phyloP scores from a whole-genome alignment of 2,888 invertebrate species.

The Epistrophella euchroma region DNA sequence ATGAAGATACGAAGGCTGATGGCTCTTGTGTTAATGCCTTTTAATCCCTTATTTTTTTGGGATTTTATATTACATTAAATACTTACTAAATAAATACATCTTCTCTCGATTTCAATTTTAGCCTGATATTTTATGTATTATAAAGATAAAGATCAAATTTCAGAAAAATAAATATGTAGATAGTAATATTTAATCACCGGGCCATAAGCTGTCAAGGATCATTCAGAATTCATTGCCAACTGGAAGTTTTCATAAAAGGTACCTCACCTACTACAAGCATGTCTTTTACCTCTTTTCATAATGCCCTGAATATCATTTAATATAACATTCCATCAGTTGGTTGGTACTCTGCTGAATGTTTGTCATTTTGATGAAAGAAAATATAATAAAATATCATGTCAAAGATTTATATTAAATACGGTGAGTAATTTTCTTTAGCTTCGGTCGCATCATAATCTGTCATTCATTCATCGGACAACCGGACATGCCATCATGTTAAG shows the following conservation, averaged over 20 bases:
- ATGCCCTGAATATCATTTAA: conserved; percentile 20
- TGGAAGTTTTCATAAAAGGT: neutral
- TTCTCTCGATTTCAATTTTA: too few species aligned
- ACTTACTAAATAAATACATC: too few species aligned
- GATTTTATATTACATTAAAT: too few species aligned
- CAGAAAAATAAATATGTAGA: too few species aligned
- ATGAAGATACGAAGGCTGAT: too few species aligned
- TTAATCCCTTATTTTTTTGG: too few species aligned
- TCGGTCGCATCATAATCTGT: conserved; percentile 69
- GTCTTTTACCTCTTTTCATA: conserved; percentile 29
- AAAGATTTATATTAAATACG: conserved; percentile 74
- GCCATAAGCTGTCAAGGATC: neutral
- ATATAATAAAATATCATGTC: conserved; percentile 72
- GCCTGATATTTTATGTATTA: too few species aligned
- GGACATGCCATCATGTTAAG: conserved; percentile 58
- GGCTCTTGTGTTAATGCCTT: too few species aligned
- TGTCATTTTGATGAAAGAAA: conserved; percentile 40
- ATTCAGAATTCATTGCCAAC: neutral
- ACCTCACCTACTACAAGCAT: neutral
- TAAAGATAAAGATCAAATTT: too few species aligned
- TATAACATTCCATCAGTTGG: conserved; percentile 46
- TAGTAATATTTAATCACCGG: neutral
- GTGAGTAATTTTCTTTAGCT: conserved; percentile 72
- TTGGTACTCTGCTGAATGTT: neutral
- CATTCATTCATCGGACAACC: conserved; percentile 55